phyloP scores from a whole-genome alignment of 2,888 invertebrate genomes.

The Nomada ferruginata region DNA sequence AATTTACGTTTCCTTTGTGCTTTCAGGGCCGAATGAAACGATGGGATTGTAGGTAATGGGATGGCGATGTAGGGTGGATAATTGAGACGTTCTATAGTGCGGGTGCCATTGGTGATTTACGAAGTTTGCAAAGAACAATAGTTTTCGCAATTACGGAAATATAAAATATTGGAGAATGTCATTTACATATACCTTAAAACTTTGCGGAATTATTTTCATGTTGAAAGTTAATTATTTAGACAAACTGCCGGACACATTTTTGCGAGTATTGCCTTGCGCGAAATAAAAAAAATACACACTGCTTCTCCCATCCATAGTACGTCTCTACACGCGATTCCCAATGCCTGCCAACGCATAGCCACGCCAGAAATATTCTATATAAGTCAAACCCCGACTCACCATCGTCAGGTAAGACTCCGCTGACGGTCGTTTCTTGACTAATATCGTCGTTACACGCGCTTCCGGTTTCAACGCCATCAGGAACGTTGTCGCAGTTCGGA shows the following conservation, averaged over 20 bases:
- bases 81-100: neutral
- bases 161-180: too few species aligned
- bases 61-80: neutral
- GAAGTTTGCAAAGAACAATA: neutral
- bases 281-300: too few species aligned
- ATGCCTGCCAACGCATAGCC: too few species aligned
- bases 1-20: neutral
- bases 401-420: conserved; percentile 80
- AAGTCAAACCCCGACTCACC: conserved; percentile 70
- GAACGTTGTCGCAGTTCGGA: conserved; percentile 81
- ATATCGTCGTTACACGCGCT: conserved; percentile 78
- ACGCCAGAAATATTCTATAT: neutral
- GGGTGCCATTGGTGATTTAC: neutral
- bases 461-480: conserved; percentile 79
- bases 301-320: too few species aligned
- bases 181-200: neutral
- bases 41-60: too few species aligned
- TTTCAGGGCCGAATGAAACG: neutral
- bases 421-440: conserved; percentile 82
- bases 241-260: too few species aligned
- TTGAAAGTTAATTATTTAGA: too few species aligned
- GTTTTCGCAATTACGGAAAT: neutral
- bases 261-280: too few species aligned
- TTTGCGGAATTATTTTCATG: neutral
- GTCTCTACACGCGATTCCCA: too few species aligned